Evolutionary conservation across 2,888 invertebrate genomes (phyloP).

Genomic region (Yponomeuta plumbellus): DNA sequence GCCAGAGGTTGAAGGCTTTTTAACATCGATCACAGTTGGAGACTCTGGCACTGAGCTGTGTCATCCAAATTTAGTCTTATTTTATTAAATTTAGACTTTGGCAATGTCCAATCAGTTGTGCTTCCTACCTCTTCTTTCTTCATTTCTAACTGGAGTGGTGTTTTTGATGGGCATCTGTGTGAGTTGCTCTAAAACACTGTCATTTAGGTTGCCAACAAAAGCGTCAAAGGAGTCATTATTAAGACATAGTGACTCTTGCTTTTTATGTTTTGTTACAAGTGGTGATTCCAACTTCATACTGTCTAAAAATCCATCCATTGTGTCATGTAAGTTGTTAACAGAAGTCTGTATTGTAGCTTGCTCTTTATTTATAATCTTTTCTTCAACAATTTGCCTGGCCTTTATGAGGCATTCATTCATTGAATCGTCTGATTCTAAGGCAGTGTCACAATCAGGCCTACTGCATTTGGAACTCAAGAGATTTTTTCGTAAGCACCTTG

Average conservation of each 20-base stretch:
- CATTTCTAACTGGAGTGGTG: slow-evolving; percentile 30
- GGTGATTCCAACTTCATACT: slow-evolving; percentile 60
- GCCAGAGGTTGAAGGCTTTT: slow-evolving; percentile 59
- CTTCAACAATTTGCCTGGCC: slow-evolving; percentile 68
- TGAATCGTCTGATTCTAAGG: slow-evolving; percentile 68
- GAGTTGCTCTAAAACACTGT: slow-evolving; percentile 59
- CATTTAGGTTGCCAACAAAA: slow-evolving; percentile 63
- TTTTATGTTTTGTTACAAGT: slow-evolving; percentile 39
- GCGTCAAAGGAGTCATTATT: slow-evolving; percentile 70
- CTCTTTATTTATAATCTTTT: slow-evolving; percentile 44
- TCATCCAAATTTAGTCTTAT: slow-evolving; percentile 51
- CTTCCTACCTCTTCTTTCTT: slow-evolving; percentile 19
- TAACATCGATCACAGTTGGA: slow-evolving; percentile 41
- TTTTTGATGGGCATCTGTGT: slow-evolving; percentile 54
- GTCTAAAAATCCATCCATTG: slow-evolving; percentile 59
- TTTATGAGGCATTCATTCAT: slow-evolving; percentile 69
- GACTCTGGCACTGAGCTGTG: slow-evolving; percentile 70
- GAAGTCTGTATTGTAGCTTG: slow-evolving; percentile 30
- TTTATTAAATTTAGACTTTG: slow-evolving; percentile 41
- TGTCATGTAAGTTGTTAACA: slow-evolving; percentile 36
- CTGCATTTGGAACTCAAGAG: slow-evolving; percentile 61
- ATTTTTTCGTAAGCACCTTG: slow-evolving; percentile 57
- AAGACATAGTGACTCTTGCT: slow-evolving; percentile 43
- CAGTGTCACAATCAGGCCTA: slow-evolving; percentile 53
- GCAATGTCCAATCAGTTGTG: slow-evolving; percentile 39